phyloP scores from a whole-genome alignment of 2,113 vertebrate species.

The Eurypyga helias region DNA sequence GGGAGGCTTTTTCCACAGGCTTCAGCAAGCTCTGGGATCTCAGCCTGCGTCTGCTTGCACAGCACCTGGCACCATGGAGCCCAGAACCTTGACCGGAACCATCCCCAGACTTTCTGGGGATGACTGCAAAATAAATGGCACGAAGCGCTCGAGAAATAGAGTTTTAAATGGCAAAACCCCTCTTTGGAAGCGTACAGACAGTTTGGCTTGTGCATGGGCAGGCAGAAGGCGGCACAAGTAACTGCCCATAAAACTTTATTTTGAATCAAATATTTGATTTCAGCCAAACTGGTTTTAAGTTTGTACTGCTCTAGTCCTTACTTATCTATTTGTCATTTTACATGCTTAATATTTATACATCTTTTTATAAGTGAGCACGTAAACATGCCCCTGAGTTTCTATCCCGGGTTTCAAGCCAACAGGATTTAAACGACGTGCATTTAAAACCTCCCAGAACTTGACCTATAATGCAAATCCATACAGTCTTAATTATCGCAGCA shows the following conservation, averaged over 20 bases:
- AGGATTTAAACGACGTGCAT: slow-evolving; percentile 67
- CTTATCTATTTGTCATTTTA: background rate
- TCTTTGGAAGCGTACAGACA: background rate
- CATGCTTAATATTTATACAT: background rate
- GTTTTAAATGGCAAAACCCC: background rate
- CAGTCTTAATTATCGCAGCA: slow-evolving; percentile 79
- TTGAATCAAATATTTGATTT: slow-evolving; percentile 42
- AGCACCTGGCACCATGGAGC: background rate
- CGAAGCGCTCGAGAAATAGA: background rate
- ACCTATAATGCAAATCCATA: slow-evolving; percentile 78
- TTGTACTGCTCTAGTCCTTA: background rate
- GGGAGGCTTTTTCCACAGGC: background rate
- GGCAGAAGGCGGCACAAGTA: background rate
- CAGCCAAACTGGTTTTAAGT: slow-evolving; percentile 35
- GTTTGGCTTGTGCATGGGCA: background rate
- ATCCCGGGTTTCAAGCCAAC: slow-evolving; percentile 52
- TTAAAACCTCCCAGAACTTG: slow-evolving; percentile 76
- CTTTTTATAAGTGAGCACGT: slow-evolving; percentile 4
- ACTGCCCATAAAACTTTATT: background rate
- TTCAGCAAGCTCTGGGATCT: background rate
- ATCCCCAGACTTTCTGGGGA: background rate
- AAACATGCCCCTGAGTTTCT: slow-evolving; percentile 45
- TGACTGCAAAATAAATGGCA: background rate
- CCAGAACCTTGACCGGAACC: background rate
- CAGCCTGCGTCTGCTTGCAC: slow-evolving; percentile 27